Evolutionary conservation across 2,888 invertebrate genomes (phyloP).

Genomic region (Exocentrus adspersus): DNA sequence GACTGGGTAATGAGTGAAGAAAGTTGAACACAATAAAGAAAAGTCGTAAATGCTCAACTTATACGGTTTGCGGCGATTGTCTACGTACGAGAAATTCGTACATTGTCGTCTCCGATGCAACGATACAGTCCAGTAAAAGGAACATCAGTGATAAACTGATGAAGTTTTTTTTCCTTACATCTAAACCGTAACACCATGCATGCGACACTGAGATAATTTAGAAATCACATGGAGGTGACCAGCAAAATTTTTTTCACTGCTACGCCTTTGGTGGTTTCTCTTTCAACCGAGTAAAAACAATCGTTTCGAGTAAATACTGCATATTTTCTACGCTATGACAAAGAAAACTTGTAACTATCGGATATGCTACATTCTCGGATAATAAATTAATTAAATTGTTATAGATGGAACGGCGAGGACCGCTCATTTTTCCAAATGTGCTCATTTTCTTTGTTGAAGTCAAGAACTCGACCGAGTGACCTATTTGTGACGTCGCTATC

Average conservation of each 20-base stretch:
- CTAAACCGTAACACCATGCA: too few relatives aligned
- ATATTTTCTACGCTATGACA: constrained; percentile 1
- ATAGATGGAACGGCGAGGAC: too few relatives aligned
- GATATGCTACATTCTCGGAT: background rate
- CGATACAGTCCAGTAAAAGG: too few relatives aligned
- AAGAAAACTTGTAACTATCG: background rate
- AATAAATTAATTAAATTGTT: constrained; percentile 1
- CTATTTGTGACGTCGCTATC: too few relatives aligned
- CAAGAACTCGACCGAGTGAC: too few relatives aligned
- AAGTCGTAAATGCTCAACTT: constrained; percentile 21
- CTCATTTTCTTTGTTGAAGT: background rate
- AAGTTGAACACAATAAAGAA: constrained; percentile 37
- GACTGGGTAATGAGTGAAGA: constrained; percentile 37
- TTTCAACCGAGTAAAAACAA: too few relatives aligned
- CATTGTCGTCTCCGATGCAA: background rate
- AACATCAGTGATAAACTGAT: too few relatives aligned
- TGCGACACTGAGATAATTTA: too few relatives aligned
- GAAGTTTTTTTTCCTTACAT: too few relatives aligned
- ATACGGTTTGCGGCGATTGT: background rate
- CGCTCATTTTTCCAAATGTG: background rate
- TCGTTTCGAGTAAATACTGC: constrained; percentile 13
- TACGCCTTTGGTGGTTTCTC: constrained; percentile 11
- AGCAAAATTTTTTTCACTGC: background rate
- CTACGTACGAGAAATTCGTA: constrained; percentile 1
- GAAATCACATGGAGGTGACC: too few relatives aligned